Evolutionary conservation across 2,888 invertebrate genomes (phyloP).

Genomic region (Chrysolina haemoptera): DNA sequence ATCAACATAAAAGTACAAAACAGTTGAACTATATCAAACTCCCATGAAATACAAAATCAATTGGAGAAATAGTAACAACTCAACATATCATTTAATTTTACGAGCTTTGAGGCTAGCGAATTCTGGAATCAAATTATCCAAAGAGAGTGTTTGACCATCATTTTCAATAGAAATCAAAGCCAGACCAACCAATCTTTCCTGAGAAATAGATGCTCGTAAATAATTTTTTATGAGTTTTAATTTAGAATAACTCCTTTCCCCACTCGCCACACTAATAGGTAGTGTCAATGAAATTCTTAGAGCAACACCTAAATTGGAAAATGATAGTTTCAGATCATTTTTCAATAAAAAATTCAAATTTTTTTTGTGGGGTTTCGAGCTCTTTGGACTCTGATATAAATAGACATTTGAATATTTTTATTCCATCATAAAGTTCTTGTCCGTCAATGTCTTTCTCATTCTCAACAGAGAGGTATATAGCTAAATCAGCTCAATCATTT

Average conservation of each 20-base stretch:
- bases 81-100: background rate
- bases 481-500: no score
- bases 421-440: background rate
- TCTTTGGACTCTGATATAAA: no score
- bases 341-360: background rate
- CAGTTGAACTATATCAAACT: background rate
- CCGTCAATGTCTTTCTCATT: no score
- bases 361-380: no score
- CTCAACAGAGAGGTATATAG: no score
- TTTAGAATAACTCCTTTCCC: slow-evolving; percentile 24
- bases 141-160: background rate
- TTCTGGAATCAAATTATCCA: background rate
- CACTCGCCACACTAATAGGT: slow-evolving; percentile 21
- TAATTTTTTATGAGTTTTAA: slow-evolving; percentile 28
- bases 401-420: no score
- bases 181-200: background rate
- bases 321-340: background rate
- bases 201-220: slow-evolving; percentile 11
- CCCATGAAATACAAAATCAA: background rate
- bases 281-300: background rate
- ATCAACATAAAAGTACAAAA: no score
- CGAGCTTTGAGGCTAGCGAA: background rate
- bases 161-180: background rate
- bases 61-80: background rate
- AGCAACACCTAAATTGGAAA: background rate